These are phyloP conservation scores for Aradus depressus DNA, from an alignment of 2,888 invertebrate genomes.

Conservation along the genomic window DNA sequence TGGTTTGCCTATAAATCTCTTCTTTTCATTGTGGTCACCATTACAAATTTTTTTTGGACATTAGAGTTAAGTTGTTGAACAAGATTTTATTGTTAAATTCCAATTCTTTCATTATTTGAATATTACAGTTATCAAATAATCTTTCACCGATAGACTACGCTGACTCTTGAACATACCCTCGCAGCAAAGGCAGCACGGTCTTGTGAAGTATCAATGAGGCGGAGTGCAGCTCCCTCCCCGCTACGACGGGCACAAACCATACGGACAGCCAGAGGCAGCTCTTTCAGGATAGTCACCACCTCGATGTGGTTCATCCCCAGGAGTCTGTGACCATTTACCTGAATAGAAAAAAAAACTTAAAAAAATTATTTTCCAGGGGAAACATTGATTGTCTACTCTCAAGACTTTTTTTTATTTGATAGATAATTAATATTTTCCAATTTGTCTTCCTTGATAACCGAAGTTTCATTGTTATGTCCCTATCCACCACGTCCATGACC, in stretches of 20 bases:
- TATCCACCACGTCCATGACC: not conserved
- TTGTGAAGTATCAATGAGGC: constrained; percentile 65
- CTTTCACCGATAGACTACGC: no score
- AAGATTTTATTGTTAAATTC: no score
- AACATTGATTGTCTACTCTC: no score
- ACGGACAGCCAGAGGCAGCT: constrained; percentile 76
- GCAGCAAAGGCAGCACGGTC: constrained; percentile 66
- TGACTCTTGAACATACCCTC: constrained; percentile 45
- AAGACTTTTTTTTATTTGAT: no score
- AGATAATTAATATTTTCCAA: no score
- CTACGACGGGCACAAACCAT: constrained; percentile 70
- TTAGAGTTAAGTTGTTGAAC: no score
- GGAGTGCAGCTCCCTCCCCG: constrained; percentile 40
- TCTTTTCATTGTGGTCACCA: no score
- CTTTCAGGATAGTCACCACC: constrained; percentile 86
- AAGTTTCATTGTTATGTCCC: no score
- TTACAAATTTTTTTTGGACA: no score
- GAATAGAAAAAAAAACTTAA: constrained; percentile 32
- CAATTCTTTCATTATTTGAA: no score
- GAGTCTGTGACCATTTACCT: constrained; percentile 82
- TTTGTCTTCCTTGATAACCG: not conserved
- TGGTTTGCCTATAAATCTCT: no score
- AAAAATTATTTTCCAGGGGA: not conserved
- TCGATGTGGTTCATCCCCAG: constrained; percentile 90
- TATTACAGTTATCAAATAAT: no score